A percentile compares a stretch with the other conserved stretches of the same genome.
These are phyloP conservation scores for Sakesphorus luctuosus DNA, from an alignment of 2,113 vertebrate species.

Conservation along the genomic window DNA sequence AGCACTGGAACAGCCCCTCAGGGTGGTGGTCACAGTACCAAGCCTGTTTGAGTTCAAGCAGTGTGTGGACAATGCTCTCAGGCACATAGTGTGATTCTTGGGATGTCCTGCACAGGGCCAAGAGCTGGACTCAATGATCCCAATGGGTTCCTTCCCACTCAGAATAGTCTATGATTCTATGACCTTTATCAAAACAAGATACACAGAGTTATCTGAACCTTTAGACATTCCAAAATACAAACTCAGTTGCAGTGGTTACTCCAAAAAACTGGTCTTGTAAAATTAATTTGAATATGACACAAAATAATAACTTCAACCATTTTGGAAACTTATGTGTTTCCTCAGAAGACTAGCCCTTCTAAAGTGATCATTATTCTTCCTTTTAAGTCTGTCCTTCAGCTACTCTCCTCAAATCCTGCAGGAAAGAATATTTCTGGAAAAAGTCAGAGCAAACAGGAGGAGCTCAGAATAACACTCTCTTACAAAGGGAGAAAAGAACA, in stretches of 20 bases:
- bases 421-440: not conserved
- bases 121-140: not conserved
- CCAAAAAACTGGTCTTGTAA: not conserved
- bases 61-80: not conserved
- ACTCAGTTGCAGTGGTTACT: not conserved
- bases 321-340: not conserved
- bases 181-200: not conserved
- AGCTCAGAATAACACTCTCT: not conserved
- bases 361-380: not conserved
- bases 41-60: rapidly evolving
- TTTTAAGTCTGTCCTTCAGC: not conserved
- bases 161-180: not conserved
- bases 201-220: not conserved
- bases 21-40: not conserved
- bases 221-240: not conserved
- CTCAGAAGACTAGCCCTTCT: not conserved
- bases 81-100: not conserved
- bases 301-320: not conserved
- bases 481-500: not conserved
- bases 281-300: not conserved
- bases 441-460: not conserved
- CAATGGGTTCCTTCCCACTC: not conserved
- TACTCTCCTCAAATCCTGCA: not conserved
- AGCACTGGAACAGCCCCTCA: not conserved
- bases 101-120: not conserved